Conservation (phyloP, 2,888 invertebrate species). For the Macrosiphum euphorbiae region DNA sequence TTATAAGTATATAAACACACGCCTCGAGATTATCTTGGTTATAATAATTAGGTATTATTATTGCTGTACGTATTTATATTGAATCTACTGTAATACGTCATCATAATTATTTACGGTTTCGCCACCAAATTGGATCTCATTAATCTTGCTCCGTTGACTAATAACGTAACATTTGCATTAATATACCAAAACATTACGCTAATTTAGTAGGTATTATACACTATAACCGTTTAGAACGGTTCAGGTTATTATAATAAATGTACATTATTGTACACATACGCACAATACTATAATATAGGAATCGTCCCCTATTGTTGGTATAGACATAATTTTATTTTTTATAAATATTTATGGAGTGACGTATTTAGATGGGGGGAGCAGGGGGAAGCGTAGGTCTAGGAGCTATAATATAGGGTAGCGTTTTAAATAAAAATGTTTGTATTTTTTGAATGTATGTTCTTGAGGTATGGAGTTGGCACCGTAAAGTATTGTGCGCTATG, state of each 20-base stretch:
- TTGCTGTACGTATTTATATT: not conserved
- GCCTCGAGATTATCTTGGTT: not conserved
- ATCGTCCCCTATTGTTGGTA: not conserved
- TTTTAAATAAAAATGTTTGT: not conserved
- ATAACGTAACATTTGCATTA: constrained; percentile 47
- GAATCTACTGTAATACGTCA: not conserved
- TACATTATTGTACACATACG: not conserved
- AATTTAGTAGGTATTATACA: constrained; percentile 14
- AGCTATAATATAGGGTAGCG: too few relatives aligned
- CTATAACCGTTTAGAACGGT: not conserved
- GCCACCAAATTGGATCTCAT: constrained; percentile 24
- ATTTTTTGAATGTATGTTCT: not conserved
- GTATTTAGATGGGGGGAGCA: not conserved
- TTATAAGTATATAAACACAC: not conserved
- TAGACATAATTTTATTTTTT: not conserved
- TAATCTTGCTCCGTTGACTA: constrained; percentile 41
- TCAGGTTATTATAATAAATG: not conserved
- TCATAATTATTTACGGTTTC: constrained; percentile 37
- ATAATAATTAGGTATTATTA: not conserved
- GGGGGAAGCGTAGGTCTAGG: not conserved
- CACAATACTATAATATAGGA: not conserved
- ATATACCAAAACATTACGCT: constrained; percentile 3
- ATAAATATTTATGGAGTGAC: not conserved
- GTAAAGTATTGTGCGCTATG: not conserved
- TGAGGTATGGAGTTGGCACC: not conserved